Evolutionary conservation across 2,113 vertebrate genomes (phyloP).

Genomic region (Ursus arctos): DNA sequence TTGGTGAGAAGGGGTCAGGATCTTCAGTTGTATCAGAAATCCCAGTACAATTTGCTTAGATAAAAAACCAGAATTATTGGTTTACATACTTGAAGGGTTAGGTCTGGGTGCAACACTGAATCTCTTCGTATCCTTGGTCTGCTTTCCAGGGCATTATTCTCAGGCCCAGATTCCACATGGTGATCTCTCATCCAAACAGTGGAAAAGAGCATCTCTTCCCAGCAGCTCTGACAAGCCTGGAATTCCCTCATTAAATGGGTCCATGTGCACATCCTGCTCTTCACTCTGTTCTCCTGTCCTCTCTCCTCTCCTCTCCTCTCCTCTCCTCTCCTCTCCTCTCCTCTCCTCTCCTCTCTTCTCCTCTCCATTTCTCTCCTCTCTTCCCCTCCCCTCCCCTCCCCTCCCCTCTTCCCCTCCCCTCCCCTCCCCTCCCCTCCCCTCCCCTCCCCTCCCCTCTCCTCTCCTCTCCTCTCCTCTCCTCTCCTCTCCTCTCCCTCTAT

Average conservation of each 20-base stretch:
- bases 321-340: not conserved
- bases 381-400: not conserved
- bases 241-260: not conserved
- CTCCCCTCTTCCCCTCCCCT: not conserved
- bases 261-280: not conserved
- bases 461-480: not conserved
- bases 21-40: not conserved
- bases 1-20: not conserved
- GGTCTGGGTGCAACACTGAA: not conserved
- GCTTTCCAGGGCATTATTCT: not conserved
- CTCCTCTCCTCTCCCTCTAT: not conserved
- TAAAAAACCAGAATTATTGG: not conserved
- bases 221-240: not conserved
- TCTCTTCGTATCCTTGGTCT: not conserved
- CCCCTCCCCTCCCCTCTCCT: too few relatives aligned
- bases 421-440: not conserved
- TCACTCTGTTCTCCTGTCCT: not conserved
- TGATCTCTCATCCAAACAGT: not conserved
- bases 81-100: not conserved
- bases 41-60: not conserved
- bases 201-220: not conserved
- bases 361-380: not conserved
- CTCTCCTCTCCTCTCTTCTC: too few relatives aligned
- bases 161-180: not conserved
- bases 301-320: not conserved